Conservation (phyloP, 2,113 vertebrate genomes). For the Gambusia holbrooki region DNA sequence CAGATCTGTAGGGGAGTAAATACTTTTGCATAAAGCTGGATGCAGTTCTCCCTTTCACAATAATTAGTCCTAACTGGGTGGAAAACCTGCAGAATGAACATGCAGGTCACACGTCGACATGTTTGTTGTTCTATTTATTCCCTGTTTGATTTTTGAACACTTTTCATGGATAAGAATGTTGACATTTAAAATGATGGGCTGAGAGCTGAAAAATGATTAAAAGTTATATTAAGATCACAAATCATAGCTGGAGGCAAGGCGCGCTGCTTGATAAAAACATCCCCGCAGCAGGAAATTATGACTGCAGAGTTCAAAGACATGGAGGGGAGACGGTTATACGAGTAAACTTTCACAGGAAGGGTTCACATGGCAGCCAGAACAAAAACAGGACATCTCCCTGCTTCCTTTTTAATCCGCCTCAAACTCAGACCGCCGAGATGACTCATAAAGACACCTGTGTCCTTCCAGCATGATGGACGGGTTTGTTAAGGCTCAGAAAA, state of each 20-base stretch:
- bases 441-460: conserved; percentile 5
- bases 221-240: not conserved
- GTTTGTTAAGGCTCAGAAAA: conserved; percentile 24
- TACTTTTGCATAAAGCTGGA: not conserved
- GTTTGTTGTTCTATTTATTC: not conserved
- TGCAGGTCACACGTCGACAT: not conserved
- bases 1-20: not conserved
- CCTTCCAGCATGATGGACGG: conserved; percentile 22
- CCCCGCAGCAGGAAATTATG: not conserved
- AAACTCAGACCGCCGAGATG: conserved; percentile 34
- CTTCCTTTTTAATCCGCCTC: conserved; percentile 43
- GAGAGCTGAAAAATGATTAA: not conserved
- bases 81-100: not conserved
- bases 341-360: conserved; percentile 11
- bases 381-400: conserved; percentile 1
- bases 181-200: conserved; percentile 1
- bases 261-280: not conserved
- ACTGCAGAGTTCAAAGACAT: conserved; percentile 19
- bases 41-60: not conserved
- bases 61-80: not conserved
- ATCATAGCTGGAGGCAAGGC: not conserved
- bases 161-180: not conserved
- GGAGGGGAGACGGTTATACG: not conserved
- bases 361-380: conserved; percentile 7
- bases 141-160: not conserved